Percentiles rank a stretch among this genome's conserved stretches.
phyloP scores from a whole-genome alignment of 2,113 vertebrate species.

The Nothocercus julius region DNA sequence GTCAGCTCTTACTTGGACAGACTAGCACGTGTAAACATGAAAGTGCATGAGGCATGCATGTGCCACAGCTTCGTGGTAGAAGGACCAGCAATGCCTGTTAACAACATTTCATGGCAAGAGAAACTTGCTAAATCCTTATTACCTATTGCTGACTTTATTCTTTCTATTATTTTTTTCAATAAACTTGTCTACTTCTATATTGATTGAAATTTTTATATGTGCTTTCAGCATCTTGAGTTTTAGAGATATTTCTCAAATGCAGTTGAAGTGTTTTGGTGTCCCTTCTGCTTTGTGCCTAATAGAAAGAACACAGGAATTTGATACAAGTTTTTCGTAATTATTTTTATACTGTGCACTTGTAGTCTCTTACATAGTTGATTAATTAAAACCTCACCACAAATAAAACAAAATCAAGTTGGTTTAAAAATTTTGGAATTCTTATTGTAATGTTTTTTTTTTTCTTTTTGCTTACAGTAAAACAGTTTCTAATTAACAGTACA shows the following conservation, averaged over 20 bases:
- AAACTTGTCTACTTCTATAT: not conserved
- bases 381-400: not conserved
- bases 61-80: not conserved
- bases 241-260: not conserved
- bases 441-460: not conserved
- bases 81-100: not conserved
- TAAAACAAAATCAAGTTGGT: not conserved
- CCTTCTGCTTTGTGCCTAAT: not conserved
- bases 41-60: not conserved
- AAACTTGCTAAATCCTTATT: not conserved
- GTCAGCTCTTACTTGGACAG: not conserved
- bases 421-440: not conserved
- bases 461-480: not conserved
- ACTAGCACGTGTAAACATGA: not conserved
- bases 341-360: not conserved
- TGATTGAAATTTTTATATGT: conserved; percentile 16
- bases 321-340: not conserved
- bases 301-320: not conserved
- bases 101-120: not conserved
- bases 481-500: too few species aligned
- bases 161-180: conserved; percentile 11
- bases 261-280: not conserved
- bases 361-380: not conserved
- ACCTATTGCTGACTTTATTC: not conserved
- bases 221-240: not conserved